These are phyloP conservation scores for Enteromius trimaculatus DNA, from an alignment of 2,797 vertebrate species.

Conservation along the genomic window DNA sequence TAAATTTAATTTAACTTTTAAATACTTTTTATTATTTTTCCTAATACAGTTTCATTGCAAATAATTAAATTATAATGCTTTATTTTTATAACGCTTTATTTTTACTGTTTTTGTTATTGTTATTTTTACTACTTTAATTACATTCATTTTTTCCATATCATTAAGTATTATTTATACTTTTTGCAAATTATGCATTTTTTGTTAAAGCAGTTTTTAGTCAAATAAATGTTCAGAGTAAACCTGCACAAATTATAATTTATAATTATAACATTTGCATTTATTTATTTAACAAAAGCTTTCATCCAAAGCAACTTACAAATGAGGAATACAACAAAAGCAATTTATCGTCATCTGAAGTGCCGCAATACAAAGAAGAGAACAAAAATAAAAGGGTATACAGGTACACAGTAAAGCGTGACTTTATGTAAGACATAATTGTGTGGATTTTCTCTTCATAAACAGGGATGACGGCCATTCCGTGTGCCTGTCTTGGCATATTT, in stretches of 20 bases:
- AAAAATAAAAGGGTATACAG: neutral
- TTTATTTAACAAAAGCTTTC: neutral
- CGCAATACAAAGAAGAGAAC: neutral
- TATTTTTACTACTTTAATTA: too few relatives aligned
- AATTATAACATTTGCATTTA: neutral
- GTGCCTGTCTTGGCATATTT: constrained; percentile 97
- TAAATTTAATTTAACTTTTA: too few relatives aligned
- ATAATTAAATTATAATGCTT: too few relatives aligned
- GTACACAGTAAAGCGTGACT: neutral
- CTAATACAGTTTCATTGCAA: too few relatives aligned
- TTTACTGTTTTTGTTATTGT: too few relatives aligned
- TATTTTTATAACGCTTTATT: too few relatives aligned
- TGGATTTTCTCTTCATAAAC: neutral
- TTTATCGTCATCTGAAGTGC: neutral
- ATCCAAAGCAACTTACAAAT: neutral
- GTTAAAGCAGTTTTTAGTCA: too few relatives aligned
- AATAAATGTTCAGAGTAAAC: neutral
- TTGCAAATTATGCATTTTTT: too few relatives aligned
- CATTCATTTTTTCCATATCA: too few relatives aligned
- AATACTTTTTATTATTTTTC: too few relatives aligned
- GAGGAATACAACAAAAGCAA: neutral
- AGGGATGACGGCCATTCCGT: constrained; percentile 99
- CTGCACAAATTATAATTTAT: neutral
- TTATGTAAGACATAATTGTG: neutral
- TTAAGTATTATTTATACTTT: too few relatives aligned